Base-by-base conservation (phyloP, 2,888 invertebrate species). In the Tricholauxania praeusta region DNA sequence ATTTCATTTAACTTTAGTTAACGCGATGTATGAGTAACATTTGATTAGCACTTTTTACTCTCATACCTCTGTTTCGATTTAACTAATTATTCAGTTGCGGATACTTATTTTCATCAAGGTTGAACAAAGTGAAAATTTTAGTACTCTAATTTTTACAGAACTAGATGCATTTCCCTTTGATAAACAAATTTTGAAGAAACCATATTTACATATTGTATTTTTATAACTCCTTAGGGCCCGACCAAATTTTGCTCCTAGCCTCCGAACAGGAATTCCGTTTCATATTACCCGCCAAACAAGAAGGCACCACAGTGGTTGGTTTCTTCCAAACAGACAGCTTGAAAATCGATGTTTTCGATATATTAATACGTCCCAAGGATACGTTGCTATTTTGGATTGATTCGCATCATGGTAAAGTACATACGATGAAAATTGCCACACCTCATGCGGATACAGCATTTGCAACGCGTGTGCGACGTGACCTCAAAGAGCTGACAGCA, bases 291-390 rank as follows among this genome's bases (percentile, higher is more conserved):
- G 84, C 84, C 67, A 86, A 85, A 51, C 83, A 84, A 72, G 85
- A 84, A 76, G 83, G 85, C 72, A 82, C 85, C 86, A 91, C 91
- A 0, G 88, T 89, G 17, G 88, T 90, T 59, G 91, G 93, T 10
- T 89, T 89, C 80, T 88, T 94, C 79, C 88, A 93, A 79, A 89
- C 93, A 49, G 92, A 91, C 1, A 90, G 90, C 76, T 90, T 91
- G 88, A 80, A 91, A 89, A 84, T 88, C 91, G 84, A 89, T 90
- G 78, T 88, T 88, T 83, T 90, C 90, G 87, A 92, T 90, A 84
- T 91, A 90, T 75, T 91, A 88, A 87, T 93, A 90, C 85, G 89
- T 77, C 89, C 69, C 0, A 85, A 84, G 68, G 86, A 85, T 60
- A 86, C 87, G 1, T 72, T 87, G 17, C 79, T 88, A 15, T 87